These are phyloP conservation scores for Nudaria mundana DNA, from an alignment of 2,888 invertebrate genomes.

Conservation along the genomic window DNA sequence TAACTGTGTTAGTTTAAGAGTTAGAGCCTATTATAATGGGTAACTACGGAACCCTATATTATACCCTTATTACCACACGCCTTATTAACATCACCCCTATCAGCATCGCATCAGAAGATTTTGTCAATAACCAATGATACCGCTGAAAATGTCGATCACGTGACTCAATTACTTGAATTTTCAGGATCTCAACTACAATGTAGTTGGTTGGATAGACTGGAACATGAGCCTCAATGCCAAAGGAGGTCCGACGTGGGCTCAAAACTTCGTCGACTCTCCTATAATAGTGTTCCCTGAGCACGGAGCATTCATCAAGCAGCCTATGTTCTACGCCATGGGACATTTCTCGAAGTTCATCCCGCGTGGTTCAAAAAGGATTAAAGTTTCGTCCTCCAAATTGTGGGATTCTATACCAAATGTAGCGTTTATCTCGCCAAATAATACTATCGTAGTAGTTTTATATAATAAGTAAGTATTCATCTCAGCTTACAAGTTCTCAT, in stretches of 20 bases:
- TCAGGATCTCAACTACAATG: conserved; percentile 87
- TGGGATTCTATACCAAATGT: conserved; percentile 27
- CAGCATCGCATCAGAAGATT: too few species aligned
- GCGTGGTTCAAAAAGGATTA: conserved; percentile 73
- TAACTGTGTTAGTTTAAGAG: too few species aligned
- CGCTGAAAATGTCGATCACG: too few species aligned
- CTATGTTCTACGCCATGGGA: conserved; percentile 92
- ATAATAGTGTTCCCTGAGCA: conserved; percentile 73
- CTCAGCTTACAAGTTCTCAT: too few species aligned
- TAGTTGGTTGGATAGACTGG: conserved; percentile 95
- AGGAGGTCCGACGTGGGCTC: conserved; percentile 91
- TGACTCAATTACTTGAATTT: too few species aligned
- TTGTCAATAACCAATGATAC: too few species aligned
- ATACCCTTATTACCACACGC: too few species aligned
- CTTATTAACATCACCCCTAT: too few species aligned
- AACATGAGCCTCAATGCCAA: conserved; percentile 87
- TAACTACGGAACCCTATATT: too few species aligned
- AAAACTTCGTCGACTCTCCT: conserved; percentile 90
- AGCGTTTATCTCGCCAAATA: conserved; percentile 51
- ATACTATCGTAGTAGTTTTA: conserved; percentile 54
- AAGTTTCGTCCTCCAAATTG: conserved; percentile 16
- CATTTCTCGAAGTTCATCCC: conserved; percentile 89
- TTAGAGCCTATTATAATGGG: too few species aligned
- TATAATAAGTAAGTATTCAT: conserved; percentile 54
- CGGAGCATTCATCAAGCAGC: conserved; percentile 93